Percentiles rank a stretch among this genome's conserved stretches.
Conservation (phyloP, 2,797 vertebrate genomes). For the Chaunax sp. region DNA sequence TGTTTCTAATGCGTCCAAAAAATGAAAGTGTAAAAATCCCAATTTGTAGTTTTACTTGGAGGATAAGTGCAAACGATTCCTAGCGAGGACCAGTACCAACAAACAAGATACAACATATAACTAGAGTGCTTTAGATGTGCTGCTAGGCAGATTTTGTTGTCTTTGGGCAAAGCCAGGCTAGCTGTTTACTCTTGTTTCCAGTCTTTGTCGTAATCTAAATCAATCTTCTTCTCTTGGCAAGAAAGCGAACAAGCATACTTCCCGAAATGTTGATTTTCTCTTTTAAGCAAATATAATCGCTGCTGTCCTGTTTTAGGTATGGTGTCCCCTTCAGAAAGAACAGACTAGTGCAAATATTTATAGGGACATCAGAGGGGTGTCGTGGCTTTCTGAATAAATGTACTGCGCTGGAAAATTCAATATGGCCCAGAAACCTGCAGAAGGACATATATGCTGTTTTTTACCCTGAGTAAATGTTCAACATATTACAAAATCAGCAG, state of each 20-base stretch:
- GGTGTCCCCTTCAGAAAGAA: not conserved
- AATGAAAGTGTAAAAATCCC: no score
- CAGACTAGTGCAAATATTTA: not conserved
- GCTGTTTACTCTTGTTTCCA: not conserved
- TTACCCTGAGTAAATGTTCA: conserved; percentile 20
- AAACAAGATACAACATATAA: not conserved
- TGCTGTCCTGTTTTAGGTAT: not conserved
- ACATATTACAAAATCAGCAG: conserved; percentile 11
- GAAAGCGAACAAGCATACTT: not conserved
- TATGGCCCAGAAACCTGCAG: conserved; percentile 8
- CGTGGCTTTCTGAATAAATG: not conserved
- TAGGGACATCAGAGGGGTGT: not conserved
- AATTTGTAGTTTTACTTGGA: no score
- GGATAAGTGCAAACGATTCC: no score
- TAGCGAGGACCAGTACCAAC: no score
- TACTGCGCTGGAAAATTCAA: not conserved
- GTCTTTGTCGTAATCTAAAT: conserved; percentile 7
- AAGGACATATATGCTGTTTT: not conserved
- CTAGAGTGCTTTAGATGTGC: not conserved
- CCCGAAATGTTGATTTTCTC: not conserved
- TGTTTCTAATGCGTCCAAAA: no score
- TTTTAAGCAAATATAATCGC: conserved; percentile 5
- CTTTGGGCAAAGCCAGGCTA: not conserved
- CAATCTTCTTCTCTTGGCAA: not conserved
- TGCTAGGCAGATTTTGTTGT: not conserved